phyloP scores from a whole-genome alignment of 2,888 invertebrate genomes.

The Xylota segnis region DNA sequence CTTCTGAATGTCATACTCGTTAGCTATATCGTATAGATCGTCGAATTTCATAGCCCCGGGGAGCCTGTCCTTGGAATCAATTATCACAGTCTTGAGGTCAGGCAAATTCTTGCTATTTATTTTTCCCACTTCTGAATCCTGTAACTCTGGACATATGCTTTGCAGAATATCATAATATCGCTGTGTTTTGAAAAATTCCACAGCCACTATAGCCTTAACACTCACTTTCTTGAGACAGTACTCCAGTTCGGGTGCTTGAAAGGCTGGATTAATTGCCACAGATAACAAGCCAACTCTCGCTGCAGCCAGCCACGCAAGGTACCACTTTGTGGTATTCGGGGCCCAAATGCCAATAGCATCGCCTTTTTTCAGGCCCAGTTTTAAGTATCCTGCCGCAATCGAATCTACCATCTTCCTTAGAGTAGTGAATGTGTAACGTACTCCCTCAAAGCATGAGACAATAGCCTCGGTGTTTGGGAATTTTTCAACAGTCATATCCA shows the following conservation, averaged over 20 bases:
- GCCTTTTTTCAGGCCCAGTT: slow-evolving; percentile 88
- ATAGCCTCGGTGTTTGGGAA: slow-evolving; percentile 86
- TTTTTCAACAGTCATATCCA: slow-evolving; percentile 85
- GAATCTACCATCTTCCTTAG: slow-evolving; percentile 85
- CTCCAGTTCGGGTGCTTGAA: slow-evolving; percentile 87
- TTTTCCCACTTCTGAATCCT: slow-evolving; percentile 82
- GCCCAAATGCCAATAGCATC: slow-evolving; percentile 91
- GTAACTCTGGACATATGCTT: slow-evolving; percentile 86
- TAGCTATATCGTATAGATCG: slow-evolving; percentile 81
- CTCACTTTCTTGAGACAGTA: slow-evolving; percentile 89
- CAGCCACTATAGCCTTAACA: slow-evolving; percentile 87
- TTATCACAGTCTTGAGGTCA: slow-evolving; percentile 85
- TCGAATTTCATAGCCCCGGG: slow-evolving; percentile 84
- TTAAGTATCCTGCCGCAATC: slow-evolving; percentile 88
- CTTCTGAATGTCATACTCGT: slow-evolving; percentile 71
- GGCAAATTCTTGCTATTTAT: slow-evolving; percentile 84
- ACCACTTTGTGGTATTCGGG: slow-evolving; percentile 91
- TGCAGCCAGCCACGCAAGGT: slow-evolving; percentile 88
- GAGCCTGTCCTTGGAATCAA: slow-evolving; percentile 84
- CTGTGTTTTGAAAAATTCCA: slow-evolving; percentile 86
- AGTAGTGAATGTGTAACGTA: slow-evolving; percentile 85
- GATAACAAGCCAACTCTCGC: slow-evolving; percentile 88
- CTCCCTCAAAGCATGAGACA: slow-evolving; percentile 85
- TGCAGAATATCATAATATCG: slow-evolving; percentile 88
- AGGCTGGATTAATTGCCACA: slow-evolving; percentile 91